Conservation (phyloP, 2,888 invertebrate genomes). For the Sipha maydis region DNA sequence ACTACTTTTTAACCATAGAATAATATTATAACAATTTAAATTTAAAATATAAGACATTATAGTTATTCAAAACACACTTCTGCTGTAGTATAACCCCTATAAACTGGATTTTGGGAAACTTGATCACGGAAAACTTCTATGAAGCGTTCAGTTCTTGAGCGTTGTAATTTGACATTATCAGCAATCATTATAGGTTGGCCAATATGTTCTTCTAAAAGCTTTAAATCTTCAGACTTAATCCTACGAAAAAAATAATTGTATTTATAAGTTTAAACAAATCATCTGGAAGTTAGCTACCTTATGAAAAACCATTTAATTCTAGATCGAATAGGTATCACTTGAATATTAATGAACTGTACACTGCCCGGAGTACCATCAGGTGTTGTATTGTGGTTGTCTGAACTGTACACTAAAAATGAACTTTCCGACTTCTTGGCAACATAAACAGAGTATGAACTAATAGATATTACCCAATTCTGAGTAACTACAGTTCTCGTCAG, state of each 20-base stretch:
- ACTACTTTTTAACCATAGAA: too few species aligned
- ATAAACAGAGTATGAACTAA: background rate
- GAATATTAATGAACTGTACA: conserved; percentile 83
- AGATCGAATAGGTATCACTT: conserved; percentile 68
- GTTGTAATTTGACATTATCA: conserved; percentile 33
- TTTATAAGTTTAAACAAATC: background rate
- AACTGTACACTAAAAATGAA: conserved; percentile 50
- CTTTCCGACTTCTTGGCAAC: conserved; percentile 47
- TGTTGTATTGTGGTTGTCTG: conserved; percentile 10
- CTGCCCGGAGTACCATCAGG: conserved; percentile 15
- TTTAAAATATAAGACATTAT: background rate
- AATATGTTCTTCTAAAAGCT: conserved; percentile 40
- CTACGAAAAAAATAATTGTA: background rate
- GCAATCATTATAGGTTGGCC: conserved; percentile 44
- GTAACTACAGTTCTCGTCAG: conserved; percentile 39
- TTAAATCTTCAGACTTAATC: conserved; percentile 45
- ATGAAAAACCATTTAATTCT: conserved; percentile 65
- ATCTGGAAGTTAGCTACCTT: conserved; percentile 63
- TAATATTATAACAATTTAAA: too few species aligned
- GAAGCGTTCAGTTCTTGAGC: conserved; percentile 52
- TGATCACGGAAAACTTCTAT: conserved; percentile 46
- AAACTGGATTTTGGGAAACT: conserved; percentile 58
- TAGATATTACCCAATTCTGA: conserved; percentile 48
- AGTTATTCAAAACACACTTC: conserved; percentile 39
- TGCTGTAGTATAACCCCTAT: conserved; percentile 5